A percentile compares a stretch with the other conserved stretches of the same genome.
These are phyloP conservation scores for Drosophila micromelanica DNA, from an alignment of 1,140 invertebrate genomes.

Conservation along the genomic window DNA sequence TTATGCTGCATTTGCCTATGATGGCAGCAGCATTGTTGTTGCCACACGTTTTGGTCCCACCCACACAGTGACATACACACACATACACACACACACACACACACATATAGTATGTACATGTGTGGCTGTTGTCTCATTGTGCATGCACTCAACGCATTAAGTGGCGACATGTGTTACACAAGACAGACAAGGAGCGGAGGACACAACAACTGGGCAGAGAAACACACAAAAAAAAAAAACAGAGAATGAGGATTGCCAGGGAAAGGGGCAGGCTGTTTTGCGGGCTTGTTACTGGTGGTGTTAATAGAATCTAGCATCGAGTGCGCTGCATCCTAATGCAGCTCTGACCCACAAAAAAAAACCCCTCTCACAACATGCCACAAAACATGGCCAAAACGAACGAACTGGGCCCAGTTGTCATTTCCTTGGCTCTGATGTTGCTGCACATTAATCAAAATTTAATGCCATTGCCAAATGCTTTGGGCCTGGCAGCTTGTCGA, in stretches of 20 bases:
- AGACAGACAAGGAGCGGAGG: constrained; percentile 32
- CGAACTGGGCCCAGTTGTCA: neutral
- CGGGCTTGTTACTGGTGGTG: constrained; percentile 38
- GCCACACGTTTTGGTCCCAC: constrained; percentile 36
- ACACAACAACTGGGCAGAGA: constrained; percentile 20
- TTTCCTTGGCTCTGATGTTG: neutral
- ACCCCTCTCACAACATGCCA: constrained; percentile 4
- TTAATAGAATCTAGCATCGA: constrained; percentile 61
- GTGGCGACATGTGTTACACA: constrained; percentile 74
- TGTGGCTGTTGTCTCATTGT: constrained; percentile 64
- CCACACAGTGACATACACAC: constrained; percentile 1
- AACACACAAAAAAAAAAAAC: constrained; percentile 3
- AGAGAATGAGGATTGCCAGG: too few relatives aligned
- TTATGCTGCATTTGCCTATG: constrained; percentile 45
- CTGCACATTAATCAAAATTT: constrained; percentile 60
- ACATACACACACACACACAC: constrained; percentile 3
- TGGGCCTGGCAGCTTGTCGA: neutral
- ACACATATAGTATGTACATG: constrained; percentile 1
- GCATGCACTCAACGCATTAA: constrained; percentile 75
- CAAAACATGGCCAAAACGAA: constrained; percentile 24
- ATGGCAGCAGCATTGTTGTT: constrained; percentile 27
- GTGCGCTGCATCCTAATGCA: constrained; percentile 66
- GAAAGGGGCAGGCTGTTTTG: neutral
- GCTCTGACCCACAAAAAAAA: constrained; percentile 6
- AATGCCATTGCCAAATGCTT: constrained; percentile 18